phyloP scores from a whole-genome alignment of 1,140 invertebrate genomes.

The Octopus sinensis region DNA sequence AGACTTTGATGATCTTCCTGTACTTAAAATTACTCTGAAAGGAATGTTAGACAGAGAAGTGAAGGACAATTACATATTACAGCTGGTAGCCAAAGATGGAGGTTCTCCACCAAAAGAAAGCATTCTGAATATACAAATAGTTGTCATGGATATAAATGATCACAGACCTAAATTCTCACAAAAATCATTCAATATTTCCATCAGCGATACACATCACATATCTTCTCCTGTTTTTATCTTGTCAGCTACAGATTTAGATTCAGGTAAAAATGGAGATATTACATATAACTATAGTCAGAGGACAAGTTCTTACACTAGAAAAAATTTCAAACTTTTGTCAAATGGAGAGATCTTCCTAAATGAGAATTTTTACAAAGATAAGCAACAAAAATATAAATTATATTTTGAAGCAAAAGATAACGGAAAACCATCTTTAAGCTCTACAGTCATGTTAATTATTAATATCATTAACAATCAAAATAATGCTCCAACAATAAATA shows the following conservation, averaged over 20 bases:
- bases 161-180: conserved; percentile 42
- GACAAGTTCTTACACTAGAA: conserved; percentile 84
- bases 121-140: conserved; percentile 39
- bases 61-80: conserved; percentile 36
- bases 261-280: conserved; percentile 44
- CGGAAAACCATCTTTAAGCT: background rate
- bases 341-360: background rate
- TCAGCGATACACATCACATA: conserved; percentile 65
- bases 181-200: conserved; percentile 56
- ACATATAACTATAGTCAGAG: conserved; percentile 73
- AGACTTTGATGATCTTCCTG: conserved; percentile 35
- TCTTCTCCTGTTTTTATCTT: conserved; percentile 35
- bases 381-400: background rate
- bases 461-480: background rate
- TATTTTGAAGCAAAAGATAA: background rate
- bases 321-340: conserved; percentile 67
- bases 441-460: background rate
- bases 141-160: conserved; percentile 64
- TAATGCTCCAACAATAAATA: background rate
- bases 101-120: conserved; percentile 40
- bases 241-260: conserved; percentile 44
- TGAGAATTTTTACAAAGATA: background rate
- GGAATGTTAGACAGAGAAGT: conserved; percentile 40
- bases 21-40: conserved; percentile 38
- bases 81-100: conserved; percentile 41